Percentiles rank a stretch among this genome's conserved stretches.
phyloP scores from a whole-genome alignment of 2,888 invertebrate genomes.

The Meghimatium bilineatum region DNA sequence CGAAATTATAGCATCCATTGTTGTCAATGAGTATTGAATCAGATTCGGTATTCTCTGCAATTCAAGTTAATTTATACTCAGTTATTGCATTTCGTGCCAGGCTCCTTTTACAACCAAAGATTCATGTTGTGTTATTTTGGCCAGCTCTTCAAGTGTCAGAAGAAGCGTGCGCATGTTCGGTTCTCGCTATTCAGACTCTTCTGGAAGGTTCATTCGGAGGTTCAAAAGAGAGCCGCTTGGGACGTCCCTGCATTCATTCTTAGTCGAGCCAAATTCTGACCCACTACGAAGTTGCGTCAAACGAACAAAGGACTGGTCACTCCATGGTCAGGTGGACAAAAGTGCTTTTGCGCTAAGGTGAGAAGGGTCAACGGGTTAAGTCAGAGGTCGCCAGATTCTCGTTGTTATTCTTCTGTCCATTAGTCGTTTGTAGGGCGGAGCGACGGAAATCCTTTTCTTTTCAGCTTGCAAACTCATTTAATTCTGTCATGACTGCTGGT shows the following conservation, averaged over 20 bases:
- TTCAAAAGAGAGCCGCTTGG: neutral
- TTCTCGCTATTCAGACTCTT: neutral
- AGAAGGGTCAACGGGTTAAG: constrained; percentile 43
- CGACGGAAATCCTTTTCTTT: constrained; percentile 22
- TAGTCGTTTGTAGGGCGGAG: constrained; percentile 13
- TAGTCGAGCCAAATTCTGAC: neutral
- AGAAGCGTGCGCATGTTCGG: constrained; percentile 1
- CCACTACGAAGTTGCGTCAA: constrained; percentile 14
- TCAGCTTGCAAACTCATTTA: constrained; percentile 35
- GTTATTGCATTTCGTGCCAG: constrained; percentile 1
- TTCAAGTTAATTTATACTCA: constrained; percentile 26
- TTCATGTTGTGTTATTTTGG: neutral
- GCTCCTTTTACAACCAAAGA: neutral
- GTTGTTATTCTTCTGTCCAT: neutral
- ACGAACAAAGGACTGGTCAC: constrained; percentile 20
- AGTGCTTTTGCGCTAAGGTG: constrained; percentile 31
- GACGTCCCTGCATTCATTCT: constrained; percentile 15
- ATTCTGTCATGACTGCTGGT: neutral
- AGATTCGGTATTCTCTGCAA: neutral
- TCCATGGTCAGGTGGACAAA: constrained; percentile 32
- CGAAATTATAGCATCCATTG: neutral
- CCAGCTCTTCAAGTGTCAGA: constrained; percentile 25
- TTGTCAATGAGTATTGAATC: neutral
- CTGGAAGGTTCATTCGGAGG: constrained; percentile 9
- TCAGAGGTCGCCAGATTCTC: neutral